Base-by-base conservation (phyloP, 2,113 vertebrate species). In the Lampris incognitus region DNA sequence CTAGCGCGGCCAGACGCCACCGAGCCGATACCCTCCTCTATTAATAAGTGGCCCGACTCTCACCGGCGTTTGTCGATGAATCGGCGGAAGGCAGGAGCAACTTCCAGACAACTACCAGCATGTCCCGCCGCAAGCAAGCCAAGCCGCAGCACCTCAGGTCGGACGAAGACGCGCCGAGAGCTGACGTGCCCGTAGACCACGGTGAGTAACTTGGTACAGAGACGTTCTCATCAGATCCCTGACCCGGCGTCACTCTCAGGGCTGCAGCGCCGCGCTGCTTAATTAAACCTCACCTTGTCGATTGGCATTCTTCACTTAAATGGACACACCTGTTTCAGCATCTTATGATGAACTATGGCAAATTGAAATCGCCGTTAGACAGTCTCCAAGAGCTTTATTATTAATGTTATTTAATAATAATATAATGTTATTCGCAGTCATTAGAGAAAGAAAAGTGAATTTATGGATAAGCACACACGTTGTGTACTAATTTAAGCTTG, bases 41-140 rank as follows among this genome's bases (percentile, higher is more conserved):
- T 93, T 93, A 24, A 24, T 92, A 93, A 91, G 83, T 83, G 91
- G 83, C 73, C 87, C 83, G 86, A 85, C 89, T 86, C 82, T 84
- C 80, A 55, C 69, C 56, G 86, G 84, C 83, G 89, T 92, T 90
- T 79, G 94, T 96, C 93, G 95, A 97, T 96, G 96, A 92, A 92
- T 92, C 94, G 94, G 94, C 93, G 92, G 88, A 92, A 92, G 91
- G 91, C 93, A 91, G 91, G 85, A 88, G 89, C 90, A 82, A 85
- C 91, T 86, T 93, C 91, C 93, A 88, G 40, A 66, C 76, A 82
- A 56, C 84, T 85, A 93, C 89, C 96, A 94, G 95, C 94, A 98
- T 99, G 97, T 99, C 97, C 94, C 97, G 97, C 82, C 95, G 97
- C 92, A 99, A 99, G 93, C 97, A 99, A 94, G 95, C 97, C 90